These are phyloP conservation scores for Callipepla squamata DNA, from an alignment of 2,113 vertebrate genomes.

Conservation along the genomic window DNA sequence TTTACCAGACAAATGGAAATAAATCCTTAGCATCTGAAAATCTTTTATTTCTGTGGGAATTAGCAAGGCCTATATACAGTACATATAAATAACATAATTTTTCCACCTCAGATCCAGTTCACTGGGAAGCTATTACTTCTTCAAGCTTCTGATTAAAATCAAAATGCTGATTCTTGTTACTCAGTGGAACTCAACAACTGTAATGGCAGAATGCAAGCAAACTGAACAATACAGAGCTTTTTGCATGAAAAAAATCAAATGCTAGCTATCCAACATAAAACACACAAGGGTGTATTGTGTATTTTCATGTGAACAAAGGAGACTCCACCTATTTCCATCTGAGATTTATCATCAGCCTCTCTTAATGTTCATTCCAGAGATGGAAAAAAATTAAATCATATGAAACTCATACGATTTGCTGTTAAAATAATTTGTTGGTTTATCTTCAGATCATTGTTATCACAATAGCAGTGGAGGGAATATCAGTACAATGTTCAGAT, in stretches of 20 bases:
- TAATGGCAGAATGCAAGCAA: neutral
- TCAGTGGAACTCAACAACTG: neutral
- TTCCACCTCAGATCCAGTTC: neutral
- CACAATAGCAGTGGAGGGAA: neutral
- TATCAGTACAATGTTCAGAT: neutral
- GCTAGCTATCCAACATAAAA: neutral
- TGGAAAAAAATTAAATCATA: neutral
- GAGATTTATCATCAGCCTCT: neutral
- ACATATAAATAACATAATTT: neutral
- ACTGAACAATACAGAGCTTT: neutral
- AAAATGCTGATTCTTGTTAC: neutral
- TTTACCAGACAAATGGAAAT: neutral
- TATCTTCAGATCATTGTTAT: neutral
- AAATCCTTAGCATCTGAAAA: neutral
- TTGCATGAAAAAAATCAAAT: neutral
- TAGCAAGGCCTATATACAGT: neutral
- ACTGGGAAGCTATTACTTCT: neutral
- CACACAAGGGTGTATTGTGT: neutral
- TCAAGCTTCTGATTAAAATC: neutral
- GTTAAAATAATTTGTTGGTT: neutral
- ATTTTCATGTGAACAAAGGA: neutral
- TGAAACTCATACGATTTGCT: neutral
- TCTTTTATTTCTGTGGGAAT: neutral
- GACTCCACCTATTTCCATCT: constrained; percentile 20
- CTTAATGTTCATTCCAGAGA: neutral